Evolutionary conservation across 2,888 invertebrate species (phyloP), one percentile per base, ranked within the genome.

Genomic region (Himalopsyche japonica): DNA sequence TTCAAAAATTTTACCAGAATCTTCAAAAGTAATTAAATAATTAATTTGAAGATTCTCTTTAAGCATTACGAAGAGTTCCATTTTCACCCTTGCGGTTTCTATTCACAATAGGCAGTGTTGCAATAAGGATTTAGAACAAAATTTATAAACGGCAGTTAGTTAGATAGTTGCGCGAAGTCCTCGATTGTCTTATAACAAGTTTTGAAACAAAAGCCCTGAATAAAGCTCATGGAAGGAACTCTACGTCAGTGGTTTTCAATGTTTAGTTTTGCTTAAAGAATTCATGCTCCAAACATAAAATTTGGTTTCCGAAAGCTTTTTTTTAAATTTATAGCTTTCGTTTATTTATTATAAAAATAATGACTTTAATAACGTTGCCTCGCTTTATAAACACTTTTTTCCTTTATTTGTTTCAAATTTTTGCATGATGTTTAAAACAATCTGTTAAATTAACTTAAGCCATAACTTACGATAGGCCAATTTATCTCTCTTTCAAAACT

Each of bases 21-120:
- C 27, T 70, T 57, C 57, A 70, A 70, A 70, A 27, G 70, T 70
- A 70, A 70, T 70, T 10, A 70, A 70, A 70, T 70, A 70, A 70
- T 70, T 70, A 70, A 70, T 70, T 70, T 70, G 70, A 70, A 70
- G 30, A 30, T 70, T 70, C 70, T 70, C 70, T 70, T 70, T 70
- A 15, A 70, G 24, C 30, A 70, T 70, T 6, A 70, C 70, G 70
- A 27, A 7, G 70, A 70, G 70, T 6, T 12, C 70, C 27, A 70
- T 70, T 70, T 70, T 70, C 70, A 70, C 70, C 70, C 70, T 70
- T 70, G 70, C 70, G 70, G 70, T 70, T n/a, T 70, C 70, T 70
- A 70, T 70, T 70, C 70, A 70, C 70, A 70, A 70, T 70, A 70
- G 70, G 27, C 70, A 70, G 30, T 70, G 70, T 70, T 70, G 70